These are phyloP conservation scores for Lagopus muta DNA, from an alignment of 2,113 vertebrate genomes.

Conservation along the genomic window DNA sequence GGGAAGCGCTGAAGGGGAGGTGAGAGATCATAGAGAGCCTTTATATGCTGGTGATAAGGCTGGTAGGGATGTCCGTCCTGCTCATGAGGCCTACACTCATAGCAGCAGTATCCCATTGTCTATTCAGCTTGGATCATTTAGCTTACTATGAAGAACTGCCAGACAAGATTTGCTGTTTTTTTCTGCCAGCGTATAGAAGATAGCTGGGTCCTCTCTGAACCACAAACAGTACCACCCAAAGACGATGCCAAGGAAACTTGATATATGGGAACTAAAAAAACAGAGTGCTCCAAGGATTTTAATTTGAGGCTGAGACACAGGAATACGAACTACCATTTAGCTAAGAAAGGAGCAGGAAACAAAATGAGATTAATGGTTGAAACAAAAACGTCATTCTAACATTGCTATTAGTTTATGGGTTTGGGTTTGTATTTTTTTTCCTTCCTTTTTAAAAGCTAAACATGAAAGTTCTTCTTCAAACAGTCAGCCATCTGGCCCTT, in stretches of 20 bases:
- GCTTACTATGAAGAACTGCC: constrained; percentile 55
- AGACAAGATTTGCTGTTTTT: constrained; percentile 27
- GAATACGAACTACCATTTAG: not conserved
- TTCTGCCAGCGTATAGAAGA: constrained; percentile 26
- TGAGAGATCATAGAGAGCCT: rapidly evolving
- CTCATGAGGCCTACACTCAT: not conserved
- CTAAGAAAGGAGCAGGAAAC: not conserved
- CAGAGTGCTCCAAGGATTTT: not conserved
- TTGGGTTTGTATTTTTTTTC: not conserved
- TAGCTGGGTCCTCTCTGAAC: constrained; percentile 6
- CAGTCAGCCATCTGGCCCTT: constrained; percentile 62
- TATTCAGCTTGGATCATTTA: constrained; percentile 10
- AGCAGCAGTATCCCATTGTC: not conserved
- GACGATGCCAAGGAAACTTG: not conserved
- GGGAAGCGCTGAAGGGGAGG: not conserved
- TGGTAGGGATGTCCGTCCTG: not conserved
- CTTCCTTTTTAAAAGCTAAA: constrained; percentile 28
- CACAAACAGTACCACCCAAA: constrained; percentile 60
- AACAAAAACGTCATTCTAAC: constrained; percentile 2
- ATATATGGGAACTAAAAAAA: not conserved
- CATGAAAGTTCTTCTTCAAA: constrained; percentile 64
- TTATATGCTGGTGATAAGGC: not conserved
- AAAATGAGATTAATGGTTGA: not conserved
- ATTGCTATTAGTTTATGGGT: not conserved
- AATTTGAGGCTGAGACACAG: not conserved